Evolutionary conservation across 2,888 invertebrate species (phyloP).

Genomic region (Aplocera efformata): DNA sequence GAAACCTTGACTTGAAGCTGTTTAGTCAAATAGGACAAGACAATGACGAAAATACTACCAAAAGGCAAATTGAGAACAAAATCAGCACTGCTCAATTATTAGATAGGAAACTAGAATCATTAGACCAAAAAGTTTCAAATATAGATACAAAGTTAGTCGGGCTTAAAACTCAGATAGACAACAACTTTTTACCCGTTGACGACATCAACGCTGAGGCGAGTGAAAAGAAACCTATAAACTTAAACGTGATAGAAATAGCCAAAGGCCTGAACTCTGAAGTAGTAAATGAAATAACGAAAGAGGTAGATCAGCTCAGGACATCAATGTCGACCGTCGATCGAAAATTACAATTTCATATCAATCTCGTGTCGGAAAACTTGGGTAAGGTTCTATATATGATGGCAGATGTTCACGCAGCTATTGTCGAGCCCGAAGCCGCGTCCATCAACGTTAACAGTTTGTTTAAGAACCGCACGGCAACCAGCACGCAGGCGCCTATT

Average conservation of each 20-base stretch:
- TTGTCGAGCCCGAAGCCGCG: slow-evolving; percentile 86
- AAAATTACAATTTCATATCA: slow-evolving; percentile 91
- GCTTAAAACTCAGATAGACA: slow-evolving; percentile 91
- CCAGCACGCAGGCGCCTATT: slow-evolving; percentile 80
- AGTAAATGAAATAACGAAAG: slow-evolving; percentile 89
- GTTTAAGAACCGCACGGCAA: slow-evolving; percentile 77
- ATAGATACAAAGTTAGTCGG: slow-evolving; percentile 89
- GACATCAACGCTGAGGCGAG: slow-evolving; percentile 93
- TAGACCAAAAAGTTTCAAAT: slow-evolving; percentile 91
- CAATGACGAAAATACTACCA: slow-evolving; percentile 52
- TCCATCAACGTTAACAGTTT: slow-evolving; percentile 73
- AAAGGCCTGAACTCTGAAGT: slow-evolving; percentile 91
- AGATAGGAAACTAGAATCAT: slow-evolving; percentile 84
- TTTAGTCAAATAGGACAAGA: slow-evolving; percentile 79
- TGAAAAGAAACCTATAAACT: slow-evolving; percentile 91
- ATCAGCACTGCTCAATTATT: slow-evolving; percentile 72
- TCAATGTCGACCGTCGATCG: slow-evolving; percentile 89
- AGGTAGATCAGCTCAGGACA: slow-evolving; percentile 88
- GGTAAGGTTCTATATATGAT: slow-evolving; percentile 89
- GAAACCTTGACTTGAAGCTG: slow-evolving; percentile 87
- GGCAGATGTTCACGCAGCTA: slow-evolving; percentile 90
- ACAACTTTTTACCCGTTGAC: slow-evolving; percentile 88
- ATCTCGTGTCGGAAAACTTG: slow-evolving; percentile 89
- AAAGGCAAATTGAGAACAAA: slow-evolving; percentile 36
- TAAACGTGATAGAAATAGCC: slow-evolving; percentile 90